Base-by-base conservation (phyloP, 2,888 invertebrate species). In the Disparrhopalites patrizii region DNA sequence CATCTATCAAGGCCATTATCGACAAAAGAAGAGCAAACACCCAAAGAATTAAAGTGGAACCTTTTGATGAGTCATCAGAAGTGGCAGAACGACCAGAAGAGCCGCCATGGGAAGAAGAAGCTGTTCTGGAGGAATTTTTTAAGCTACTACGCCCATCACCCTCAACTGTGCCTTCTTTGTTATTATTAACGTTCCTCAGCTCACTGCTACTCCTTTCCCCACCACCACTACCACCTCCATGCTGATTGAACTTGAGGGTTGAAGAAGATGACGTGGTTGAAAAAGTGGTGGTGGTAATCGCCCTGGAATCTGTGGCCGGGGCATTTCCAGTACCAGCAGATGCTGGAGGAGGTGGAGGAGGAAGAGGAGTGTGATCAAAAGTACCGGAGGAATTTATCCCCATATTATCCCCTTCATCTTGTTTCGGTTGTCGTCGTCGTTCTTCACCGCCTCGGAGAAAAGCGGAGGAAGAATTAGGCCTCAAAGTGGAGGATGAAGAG, bases 51-150 rank as follows among this genome's bases (percentile, higher is more conserved):
- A n/a, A n/a, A n/a, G n/a, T n/a, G n/a, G 23, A 61, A 61, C 61
- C 61, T 61, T 61, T 50, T 51, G 52, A 27, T 51, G 52, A 27
- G 13, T 51, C 61, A 61, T 61, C 36, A 36, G 61, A 47, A 47
- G 61, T 51, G 33, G 51, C 36, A 52, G 61, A 52, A 51, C 52
- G 61, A 50, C 36, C 31, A n/a, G 5, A 10, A 18, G 40, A 33
- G 18, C 8, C n/a, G n/a, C n/a, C n/a, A n/a, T n/a, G 5, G 13
- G 47, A 43, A 36, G 43, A 30, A 25, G 40, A 38, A 15, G 40
- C 31, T 27, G 60, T 50, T 50, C 61, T 38, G 36, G 27, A 40
- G 15, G 57, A 57, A 57, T 38, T 57, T 36, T 20, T 38, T 28
- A 61, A 61, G 50, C 51, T 61, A 57, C 27, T 36, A 57, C 40